Conservation (phyloP, 1,140 invertebrate species). For the Branchinecta lynchi region DNA sequence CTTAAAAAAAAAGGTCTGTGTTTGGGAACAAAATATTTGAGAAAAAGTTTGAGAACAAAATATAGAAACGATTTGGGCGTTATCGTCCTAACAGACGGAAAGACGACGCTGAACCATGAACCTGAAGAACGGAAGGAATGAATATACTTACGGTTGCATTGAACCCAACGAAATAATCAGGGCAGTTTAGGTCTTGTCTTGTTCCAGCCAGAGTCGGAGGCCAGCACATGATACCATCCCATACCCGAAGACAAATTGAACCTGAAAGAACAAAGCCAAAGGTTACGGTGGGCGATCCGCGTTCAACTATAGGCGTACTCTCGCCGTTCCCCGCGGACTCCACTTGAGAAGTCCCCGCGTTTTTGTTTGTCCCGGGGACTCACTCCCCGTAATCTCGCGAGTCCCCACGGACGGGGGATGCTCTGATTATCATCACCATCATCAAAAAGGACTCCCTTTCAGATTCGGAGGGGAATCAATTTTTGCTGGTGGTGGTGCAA, state of each 20-base stretch:
- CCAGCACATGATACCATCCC: conserved; percentile 42
- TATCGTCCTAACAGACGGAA: neutral
- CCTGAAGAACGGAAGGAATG: neutral
- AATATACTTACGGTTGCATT: conserved; percentile 22
- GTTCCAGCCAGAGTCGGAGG: conserved; percentile 33
- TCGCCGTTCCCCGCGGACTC: too few relatives aligned
- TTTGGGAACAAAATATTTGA: too few relatives aligned
- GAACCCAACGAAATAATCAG: conserved; percentile 36
- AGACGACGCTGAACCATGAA: neutral
- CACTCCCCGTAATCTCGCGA: too few relatives aligned
- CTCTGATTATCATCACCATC: too few relatives aligned
- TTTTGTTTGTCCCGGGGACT: too few relatives aligned
- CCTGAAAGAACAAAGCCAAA: neutral
- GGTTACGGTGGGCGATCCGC: neutral
- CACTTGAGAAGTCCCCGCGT: too few relatives aligned
- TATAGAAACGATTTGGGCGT: neutral
- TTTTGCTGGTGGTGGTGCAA: too few relatives aligned
- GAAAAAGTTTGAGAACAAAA: neutral
- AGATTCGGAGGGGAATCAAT: too few relatives aligned
- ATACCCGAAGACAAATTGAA: conserved; percentile 32
- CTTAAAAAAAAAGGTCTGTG: too few relatives aligned
- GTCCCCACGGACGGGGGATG: too few relatives aligned
- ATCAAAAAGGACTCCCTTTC: too few relatives aligned
- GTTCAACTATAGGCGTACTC: too few relatives aligned
- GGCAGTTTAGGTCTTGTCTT: conserved; percentile 33